Conservation (phyloP, 2,113 vertebrate genomes). For the Mormyrus lacerda region DNA sequence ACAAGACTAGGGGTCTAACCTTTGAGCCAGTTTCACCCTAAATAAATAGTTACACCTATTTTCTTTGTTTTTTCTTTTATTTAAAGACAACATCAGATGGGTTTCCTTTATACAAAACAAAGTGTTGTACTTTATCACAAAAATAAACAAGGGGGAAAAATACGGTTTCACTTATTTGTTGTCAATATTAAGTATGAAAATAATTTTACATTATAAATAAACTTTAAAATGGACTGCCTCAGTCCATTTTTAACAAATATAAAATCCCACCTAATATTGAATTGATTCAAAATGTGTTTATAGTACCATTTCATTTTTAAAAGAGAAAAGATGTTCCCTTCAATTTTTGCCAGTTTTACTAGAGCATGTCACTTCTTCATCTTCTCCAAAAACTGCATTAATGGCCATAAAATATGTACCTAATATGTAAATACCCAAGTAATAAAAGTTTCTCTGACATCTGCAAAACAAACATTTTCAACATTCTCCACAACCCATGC, state of each 20-base stretch:
- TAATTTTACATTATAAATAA: not conserved
- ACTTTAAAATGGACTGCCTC: not conserved
- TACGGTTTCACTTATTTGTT: not conserved
- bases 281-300: not conserved
- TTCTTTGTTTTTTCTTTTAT: not conserved
- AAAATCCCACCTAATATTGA: not conserved
- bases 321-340: not conserved
- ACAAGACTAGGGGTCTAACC: not conserved
- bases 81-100: not conserved
- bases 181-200: not conserved
- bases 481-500: not conserved
- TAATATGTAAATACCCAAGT: not conserved
- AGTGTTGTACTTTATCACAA: not conserved
- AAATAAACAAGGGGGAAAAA: not conserved
- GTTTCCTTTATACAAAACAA: not conserved
- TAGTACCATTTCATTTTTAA: not conserved
- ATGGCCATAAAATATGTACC: not conserved
- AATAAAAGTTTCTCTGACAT: not conserved
- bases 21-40: not conserved
- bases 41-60: conserved; percentile 1
- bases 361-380: not conserved
- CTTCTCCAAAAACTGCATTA: not conserved
- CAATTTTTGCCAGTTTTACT: not conserved
- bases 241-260: not conserved
- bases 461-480: not conserved